Conservation (phyloP, 2,113 vertebrate genomes). For the Peromyscus californicus region DNA sequence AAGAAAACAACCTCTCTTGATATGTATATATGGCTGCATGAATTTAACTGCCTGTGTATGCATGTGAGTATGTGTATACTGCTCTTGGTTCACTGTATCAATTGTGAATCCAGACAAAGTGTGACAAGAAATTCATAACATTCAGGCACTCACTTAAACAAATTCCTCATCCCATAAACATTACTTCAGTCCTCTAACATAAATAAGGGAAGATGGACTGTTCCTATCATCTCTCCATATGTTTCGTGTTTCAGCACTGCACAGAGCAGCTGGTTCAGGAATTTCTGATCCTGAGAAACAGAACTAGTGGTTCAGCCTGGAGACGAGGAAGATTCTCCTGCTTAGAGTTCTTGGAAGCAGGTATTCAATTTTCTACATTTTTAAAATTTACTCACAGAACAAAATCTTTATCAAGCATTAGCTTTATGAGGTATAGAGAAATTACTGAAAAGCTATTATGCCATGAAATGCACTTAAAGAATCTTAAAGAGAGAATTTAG, state of each 20-base stretch:
- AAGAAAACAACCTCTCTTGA: background rate
- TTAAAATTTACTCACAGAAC: slow-evolving; percentile 75
- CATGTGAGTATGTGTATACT: background rate
- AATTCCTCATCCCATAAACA: slow-evolving; percentile 88
- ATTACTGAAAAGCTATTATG: slow-evolving; percentile 76
- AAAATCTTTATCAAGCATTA: slow-evolving; percentile 86
- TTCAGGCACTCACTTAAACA: slow-evolving; percentile 88
- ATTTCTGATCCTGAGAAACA: slow-evolving; percentile 87
- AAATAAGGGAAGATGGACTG: slow-evolving; percentile 89
- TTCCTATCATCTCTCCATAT: slow-evolving; percentile 88
- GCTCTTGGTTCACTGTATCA: slow-evolving; percentile 74
- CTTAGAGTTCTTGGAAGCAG: slow-evolving; percentile 84
- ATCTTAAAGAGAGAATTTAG: background rate
- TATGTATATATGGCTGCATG: background rate
- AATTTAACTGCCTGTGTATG: background rate
- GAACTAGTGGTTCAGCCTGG: slow-evolving; percentile 85
- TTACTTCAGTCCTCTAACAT: slow-evolving; percentile 86
- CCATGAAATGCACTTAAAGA: slow-evolving; percentile 45
- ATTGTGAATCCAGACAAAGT: slow-evolving; percentile 74
- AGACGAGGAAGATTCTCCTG: slow-evolving; percentile 79
- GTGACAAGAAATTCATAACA: slow-evolving; percentile 84
- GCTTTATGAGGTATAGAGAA: slow-evolving; percentile 58
- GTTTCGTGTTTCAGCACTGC: slow-evolving; percentile 87
- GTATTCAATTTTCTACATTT: slow-evolving; percentile 83
- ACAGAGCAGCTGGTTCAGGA: slow-evolving; percentile 86